phyloP scores from a whole-genome alignment of 2,113 vertebrate genomes.

The Saiga tatarica region DNA sequence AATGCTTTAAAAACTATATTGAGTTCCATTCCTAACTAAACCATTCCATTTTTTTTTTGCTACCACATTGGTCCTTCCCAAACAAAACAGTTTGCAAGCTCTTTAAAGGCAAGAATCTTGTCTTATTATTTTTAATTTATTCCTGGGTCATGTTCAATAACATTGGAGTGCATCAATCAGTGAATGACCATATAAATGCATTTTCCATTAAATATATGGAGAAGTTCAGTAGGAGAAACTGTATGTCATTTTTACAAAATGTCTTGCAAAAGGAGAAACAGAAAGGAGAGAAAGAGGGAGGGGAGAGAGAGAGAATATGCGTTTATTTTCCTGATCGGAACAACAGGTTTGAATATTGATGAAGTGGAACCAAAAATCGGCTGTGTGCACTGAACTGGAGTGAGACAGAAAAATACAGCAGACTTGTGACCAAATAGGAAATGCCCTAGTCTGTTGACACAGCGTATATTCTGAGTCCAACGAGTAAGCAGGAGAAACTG shows the following conservation, averaged over 20 bases:
- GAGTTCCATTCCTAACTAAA: not conserved
- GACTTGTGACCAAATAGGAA: not conserved
- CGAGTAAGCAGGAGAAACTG: not conserved
- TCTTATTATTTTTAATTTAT: not conserved
- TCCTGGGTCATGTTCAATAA: not conserved
- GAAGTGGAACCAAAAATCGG: not conserved
- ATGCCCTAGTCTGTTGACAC: not conserved
- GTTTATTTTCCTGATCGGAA: not conserved
- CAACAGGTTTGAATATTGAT: constrained; percentile 52
- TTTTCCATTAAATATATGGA: not conserved
- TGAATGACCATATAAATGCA: not conserved
- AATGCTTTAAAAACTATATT: not conserved
- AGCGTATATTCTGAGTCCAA: not conserved
- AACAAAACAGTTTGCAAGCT: not conserved
- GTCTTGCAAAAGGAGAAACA: not conserved
- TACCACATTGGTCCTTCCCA: not conserved
- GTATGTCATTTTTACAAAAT: not conserved
- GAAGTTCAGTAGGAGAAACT: not conserved
- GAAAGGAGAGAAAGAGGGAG: not conserved
- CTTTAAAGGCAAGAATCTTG: not conserved
- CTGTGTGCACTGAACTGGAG: not conserved
- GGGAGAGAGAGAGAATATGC: not conserved
- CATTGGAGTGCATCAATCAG: not conserved
- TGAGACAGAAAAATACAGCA: not conserved
- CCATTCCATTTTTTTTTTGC: not conserved